Evolutionary conservation across 2,888 invertebrate species (phyloP).

Genomic region (Plagodis pulveraria): DNA sequence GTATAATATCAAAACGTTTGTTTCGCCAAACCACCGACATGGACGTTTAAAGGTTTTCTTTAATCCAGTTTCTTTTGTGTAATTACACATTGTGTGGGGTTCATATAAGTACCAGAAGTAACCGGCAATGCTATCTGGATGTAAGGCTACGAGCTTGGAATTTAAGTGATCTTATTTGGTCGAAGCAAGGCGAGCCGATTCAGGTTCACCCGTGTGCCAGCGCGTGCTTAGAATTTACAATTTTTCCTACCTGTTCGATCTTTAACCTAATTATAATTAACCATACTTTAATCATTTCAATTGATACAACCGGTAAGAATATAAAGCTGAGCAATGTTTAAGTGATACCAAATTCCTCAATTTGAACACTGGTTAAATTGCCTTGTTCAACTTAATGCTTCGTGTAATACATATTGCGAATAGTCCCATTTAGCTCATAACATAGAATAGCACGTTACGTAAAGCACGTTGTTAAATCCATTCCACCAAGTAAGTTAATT

Average conservation of each 20-base stretch:
- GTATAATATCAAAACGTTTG: too few relatives aligned
- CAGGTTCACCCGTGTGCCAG: conserved; percentile 60
- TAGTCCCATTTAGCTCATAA: conserved; percentile 47
- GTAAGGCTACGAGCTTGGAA: conserved; percentile 73
- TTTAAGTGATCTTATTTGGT: conserved; percentile 82
- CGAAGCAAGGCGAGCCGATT: conserved; percentile 64
- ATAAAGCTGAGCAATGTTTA: too few relatives aligned
- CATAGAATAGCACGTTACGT: conserved; percentile 40
- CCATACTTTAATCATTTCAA: conserved; percentile 59
- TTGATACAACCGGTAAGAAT: conserved; percentile 30
- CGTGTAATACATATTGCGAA: conserved; percentile 60
- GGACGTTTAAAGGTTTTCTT: too few relatives aligned
- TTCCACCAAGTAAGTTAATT: conserved; percentile 34
- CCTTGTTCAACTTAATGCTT: conserved; percentile 59
- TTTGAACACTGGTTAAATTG: conserved; percentile 49
- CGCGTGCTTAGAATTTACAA: conserved; percentile 74
- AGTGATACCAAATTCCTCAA: too few relatives aligned
- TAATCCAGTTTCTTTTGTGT: conserved; percentile 73
- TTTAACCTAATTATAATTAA: conserved; percentile 71
- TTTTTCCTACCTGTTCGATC: conserved; percentile 63
- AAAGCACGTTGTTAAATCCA: conserved; percentile 27
- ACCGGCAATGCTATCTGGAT: conserved; percentile 71
- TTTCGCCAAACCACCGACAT: too few relatives aligned
- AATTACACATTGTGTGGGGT: conserved; percentile 69
- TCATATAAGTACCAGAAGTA: conserved; percentile 72